These are phyloP conservation scores for Atta colombica DNA, from an alignment of 1,140 invertebrate genomes.

Conservation along the genomic window DNA sequence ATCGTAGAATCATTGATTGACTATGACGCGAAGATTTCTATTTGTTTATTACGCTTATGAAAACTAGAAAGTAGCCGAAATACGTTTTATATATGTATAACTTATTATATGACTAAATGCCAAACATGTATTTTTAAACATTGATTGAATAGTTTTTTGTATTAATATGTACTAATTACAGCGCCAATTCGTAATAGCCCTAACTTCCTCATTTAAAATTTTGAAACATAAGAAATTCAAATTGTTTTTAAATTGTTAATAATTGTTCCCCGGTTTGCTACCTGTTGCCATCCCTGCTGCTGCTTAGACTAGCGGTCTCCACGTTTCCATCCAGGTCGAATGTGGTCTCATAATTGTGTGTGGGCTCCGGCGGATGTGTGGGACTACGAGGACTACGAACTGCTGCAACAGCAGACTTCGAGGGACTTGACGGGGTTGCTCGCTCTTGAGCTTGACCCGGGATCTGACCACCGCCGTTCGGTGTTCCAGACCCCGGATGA, in stretches of 20 bases:
- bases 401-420: constrained; percentile 79
- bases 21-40: no score
- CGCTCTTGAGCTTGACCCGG: constrained; percentile 61
- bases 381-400: constrained; percentile 82
- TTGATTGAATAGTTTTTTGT: no score
- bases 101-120: no score
- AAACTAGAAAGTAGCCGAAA: no score
- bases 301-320: constrained; percentile 89
- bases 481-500: constrained; percentile 81
- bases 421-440: constrained; percentile 82
- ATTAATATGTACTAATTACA: no score
- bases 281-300: constrained; percentile 91
- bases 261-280: constrained; percentile 75
- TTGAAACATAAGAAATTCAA: no score
- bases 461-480: constrained; percentile 77
- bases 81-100: no score
- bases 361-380: constrained; percentile 78
- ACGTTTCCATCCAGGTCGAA: constrained; percentile 95
- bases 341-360: constrained; percentile 93
- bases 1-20: not conserved
- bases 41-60: no score
- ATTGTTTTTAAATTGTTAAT: no score
- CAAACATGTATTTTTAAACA: no score
- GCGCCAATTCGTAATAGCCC: no score
- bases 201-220: no score